Base-by-base conservation (phyloP, 2,113 vertebrate genomes). In the Plecturocebus donacophilus region DNA sequence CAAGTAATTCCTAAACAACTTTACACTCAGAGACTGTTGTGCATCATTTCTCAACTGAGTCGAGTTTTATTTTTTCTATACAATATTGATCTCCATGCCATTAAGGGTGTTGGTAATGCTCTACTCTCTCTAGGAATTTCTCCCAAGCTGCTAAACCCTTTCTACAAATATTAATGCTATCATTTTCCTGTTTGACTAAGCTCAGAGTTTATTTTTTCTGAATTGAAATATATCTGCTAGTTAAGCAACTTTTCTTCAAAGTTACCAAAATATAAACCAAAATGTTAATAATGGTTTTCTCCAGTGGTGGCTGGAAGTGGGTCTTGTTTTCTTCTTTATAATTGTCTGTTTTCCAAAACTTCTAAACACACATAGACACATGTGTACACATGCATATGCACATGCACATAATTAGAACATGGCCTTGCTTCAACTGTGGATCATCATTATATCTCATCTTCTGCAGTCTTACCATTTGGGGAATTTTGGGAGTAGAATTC, bases 231-330 rank as follows among this genome's bases (percentile, higher is more conserved):
- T 30, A 12, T 91, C 27, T 93, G 49, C 17, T 94, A 71, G 68
- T 93, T 93, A 91, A 87, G 58, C 81, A 68, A 5, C 40, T 82
- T 90, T 94, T 93, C 91, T 54, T 93, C 73, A 96, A 17, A 92
- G 40, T 93, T 54, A 91, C 64, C 66, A 91, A 82, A 40, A 66
- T 89, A 49, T 21, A 91, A 92, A 94, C 30, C 47, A 96, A 91
- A 82, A 95, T 88, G 35, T 95, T 82, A 86, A 42, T 45, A 82
- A n/a, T 95, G 49, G 3, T 80, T 95, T 97, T 96, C n/a, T 47
- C 84, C 25, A 25, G 35, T 92, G 47, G 17, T 93, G 25, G 25
- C 82, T 96, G 54, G 14, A 75, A 47, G 30, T 85, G n/a, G 35
- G 77, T 85, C 47, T 96, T 52, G 27, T 94, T 82, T 97, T 82